Percentiles rank a stretch among this genome's conserved stretches.
Conservation (phyloP, 2,797 vertebrate species). For the Enteromius afrohamiltoni region DNA sequence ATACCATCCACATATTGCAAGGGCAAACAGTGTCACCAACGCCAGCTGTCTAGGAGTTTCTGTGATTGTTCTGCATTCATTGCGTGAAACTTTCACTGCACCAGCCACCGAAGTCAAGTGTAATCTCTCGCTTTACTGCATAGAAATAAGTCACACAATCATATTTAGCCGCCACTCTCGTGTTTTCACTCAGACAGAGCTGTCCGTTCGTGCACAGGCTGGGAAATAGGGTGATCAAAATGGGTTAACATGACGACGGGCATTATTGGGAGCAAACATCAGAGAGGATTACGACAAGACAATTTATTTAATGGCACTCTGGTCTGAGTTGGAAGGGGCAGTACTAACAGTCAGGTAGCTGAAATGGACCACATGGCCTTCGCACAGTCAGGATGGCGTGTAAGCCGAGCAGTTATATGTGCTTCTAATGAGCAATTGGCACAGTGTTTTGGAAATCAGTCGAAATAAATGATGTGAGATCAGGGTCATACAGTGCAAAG, state of each 20-base stretch:
- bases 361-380: slow-evolving; percentile 66
- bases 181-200: slow-evolving; percentile 58
- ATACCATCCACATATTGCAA: slow-evolving; percentile 34
- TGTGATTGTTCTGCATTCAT: background rate
- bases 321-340: slow-evolving; percentile 44
- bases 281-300: slow-evolving; percentile 81
- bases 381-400: slow-evolving; percentile 9
- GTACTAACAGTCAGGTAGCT: slow-evolving; percentile 59
- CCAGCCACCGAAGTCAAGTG: background rate
- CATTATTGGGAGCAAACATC: slow-evolving; percentile 81
- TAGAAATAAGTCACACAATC: slow-evolving; percentile 10
- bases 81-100: slow-evolving; percentile 17
- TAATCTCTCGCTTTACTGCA: slow-evolving; percentile 32
- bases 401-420: slow-evolving; percentile 12
- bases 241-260: slow-evolving; percentile 78
- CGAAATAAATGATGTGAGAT: background rate
- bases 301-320: slow-evolving; percentile 85
- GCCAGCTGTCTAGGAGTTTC: slow-evolving; percentile 18
- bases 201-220: slow-evolving; percentile 47
- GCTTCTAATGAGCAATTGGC: slow-evolving; percentile 27
- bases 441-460: slow-evolving; percentile 40
- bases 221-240: slow-evolving; percentile 82
- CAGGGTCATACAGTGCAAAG: slow-evolving; percentile 4
- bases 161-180: background rate
- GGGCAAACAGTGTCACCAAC: slow-evolving; percentile 12